Evolutionary conservation across 2,888 invertebrate genomes (phyloP).

Genomic region (Dryococelus australis): DNA sequence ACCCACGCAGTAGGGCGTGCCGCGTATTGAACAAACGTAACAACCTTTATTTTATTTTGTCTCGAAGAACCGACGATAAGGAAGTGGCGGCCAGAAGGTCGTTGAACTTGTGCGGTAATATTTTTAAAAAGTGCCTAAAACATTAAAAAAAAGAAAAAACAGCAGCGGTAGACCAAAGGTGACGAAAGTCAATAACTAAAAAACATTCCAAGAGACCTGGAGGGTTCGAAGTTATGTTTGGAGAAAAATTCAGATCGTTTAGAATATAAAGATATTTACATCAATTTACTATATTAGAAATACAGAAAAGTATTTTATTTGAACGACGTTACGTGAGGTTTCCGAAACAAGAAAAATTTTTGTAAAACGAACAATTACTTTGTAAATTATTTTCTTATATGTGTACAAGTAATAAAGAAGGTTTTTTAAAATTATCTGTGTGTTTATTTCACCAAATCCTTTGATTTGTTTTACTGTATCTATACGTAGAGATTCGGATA

Average conservation of each 20-base stretch:
- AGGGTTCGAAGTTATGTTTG: neutral
- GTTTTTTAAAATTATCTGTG: neutral
- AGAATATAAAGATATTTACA: neutral
- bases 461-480: neutral
- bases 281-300: neutral
- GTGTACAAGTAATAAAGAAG: constrained; percentile 22
- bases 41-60: neutral
- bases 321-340: neutral
- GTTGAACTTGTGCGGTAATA: neutral
- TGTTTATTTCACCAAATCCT: neutral
- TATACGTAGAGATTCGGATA: too few relatives aligned
- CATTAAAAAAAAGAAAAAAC: neutral
- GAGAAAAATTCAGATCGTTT: neutral
- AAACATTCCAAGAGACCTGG: neutral
- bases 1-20: too few relatives aligned
- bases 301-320: neutral
- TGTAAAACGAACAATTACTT: neutral
- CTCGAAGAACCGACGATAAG: neutral
- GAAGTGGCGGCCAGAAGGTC: neutral
- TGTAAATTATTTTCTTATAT: constrained; percentile 29
- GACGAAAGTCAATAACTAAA: neutral
- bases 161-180: neutral
- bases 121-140: constrained; percentile 6
- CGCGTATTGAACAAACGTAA: neutral
- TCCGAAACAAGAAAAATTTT: neutral